Percentiles rank a stretch among this genome's conserved stretches.
phyloP scores from a whole-genome alignment of 2,888 invertebrate genomes.

The Nowickia ferox region DNA sequence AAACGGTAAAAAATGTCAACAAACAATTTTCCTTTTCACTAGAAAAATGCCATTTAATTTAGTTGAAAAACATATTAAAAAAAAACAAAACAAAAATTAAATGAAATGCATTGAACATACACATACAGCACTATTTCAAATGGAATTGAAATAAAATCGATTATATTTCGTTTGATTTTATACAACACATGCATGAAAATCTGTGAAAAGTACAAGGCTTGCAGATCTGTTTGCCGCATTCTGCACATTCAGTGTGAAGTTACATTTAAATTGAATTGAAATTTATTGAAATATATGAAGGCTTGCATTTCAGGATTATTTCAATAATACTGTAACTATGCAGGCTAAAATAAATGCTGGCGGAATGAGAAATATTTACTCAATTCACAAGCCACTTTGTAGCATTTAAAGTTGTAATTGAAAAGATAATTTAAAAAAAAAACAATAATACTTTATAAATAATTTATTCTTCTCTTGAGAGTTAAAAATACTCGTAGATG shows the following conservation, averaged over 20 bases:
- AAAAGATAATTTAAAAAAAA: too few relatives aligned
- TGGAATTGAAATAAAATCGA: constrained; percentile 16
- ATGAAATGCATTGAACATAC: constrained; percentile 13
- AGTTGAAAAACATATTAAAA: neutral
- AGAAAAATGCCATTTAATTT: constrained; percentile 36
- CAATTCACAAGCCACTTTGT: too few relatives aligned
- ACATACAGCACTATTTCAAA: constrained; percentile 16
- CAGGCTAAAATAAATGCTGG: neutral
- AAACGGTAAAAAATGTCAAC: constrained; percentile 24
- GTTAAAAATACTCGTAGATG: too few relatives aligned
- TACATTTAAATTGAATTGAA: constrained; percentile 30
- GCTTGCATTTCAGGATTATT: neutral
- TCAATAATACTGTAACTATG: neutral
- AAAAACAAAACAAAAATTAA: neutral
- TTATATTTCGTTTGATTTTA: constrained; percentile 4
- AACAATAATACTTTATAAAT: too few relatives aligned
- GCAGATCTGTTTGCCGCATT: constrained; percentile 9
- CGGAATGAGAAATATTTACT: neutral
- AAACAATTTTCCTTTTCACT: neutral
- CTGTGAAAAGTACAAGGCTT: neutral
- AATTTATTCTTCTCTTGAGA: too few relatives aligned
- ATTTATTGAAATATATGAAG: constrained; percentile 30
- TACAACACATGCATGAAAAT: neutral
- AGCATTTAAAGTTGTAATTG: neutral
- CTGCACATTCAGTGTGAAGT: constrained; percentile 22